phyloP scores from a whole-genome alignment of 2,888 invertebrate species.

The Hirtodrosophila alboralis region DNA sequence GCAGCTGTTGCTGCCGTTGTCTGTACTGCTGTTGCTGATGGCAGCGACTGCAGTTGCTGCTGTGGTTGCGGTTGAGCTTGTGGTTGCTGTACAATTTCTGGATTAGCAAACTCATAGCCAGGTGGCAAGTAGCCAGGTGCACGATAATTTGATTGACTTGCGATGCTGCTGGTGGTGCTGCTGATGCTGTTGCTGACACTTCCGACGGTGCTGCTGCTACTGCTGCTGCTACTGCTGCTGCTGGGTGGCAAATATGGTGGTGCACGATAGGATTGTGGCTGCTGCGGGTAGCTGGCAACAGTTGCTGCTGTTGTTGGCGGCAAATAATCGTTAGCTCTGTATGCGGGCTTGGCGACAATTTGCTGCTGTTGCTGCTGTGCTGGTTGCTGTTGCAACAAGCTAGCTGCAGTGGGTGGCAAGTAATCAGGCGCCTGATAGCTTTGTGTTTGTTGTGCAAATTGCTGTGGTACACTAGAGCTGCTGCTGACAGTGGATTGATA shows the following conservation, averaged over 20 bases:
- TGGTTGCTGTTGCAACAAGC: constrained; percentile 9
- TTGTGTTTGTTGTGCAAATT: constrained; percentile 9
- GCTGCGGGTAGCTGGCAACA: constrained; percentile 2
- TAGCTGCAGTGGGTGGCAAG: constrained; percentile 6
- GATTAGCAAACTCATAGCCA: constrained; percentile 63
- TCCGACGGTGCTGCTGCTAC: constrained; percentile 22
- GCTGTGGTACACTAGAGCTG: constrained; percentile 14
- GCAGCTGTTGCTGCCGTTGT: constrained; percentile 17
- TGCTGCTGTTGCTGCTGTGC: constrained; percentile 7
- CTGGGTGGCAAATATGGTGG: constrained; percentile 55
- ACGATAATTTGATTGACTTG: constrained; percentile 20
- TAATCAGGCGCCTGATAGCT: constrained; percentile 2
- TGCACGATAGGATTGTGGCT: constrained; percentile 33
- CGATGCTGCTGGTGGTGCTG: constrained; percentile 13
- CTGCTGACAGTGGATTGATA: not conserved
- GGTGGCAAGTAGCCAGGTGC: constrained; percentile 61
- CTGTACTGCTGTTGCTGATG: constrained; percentile 9
- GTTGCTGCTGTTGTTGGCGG: constrained; percentile 19
- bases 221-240: constrained; percentile 4
- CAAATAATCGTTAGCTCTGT: constrained; percentile 17
- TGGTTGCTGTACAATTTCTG: constrained; percentile 8
- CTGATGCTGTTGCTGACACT: constrained; percentile 18
- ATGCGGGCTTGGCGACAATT: constrained; percentile 5
- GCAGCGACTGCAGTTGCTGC: constrained; percentile 11
- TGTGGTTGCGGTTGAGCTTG: not conserved